Evolutionary conservation across 2,797 vertebrate species (phyloP).

Genomic region (Centropyge bicolor): DNA sequence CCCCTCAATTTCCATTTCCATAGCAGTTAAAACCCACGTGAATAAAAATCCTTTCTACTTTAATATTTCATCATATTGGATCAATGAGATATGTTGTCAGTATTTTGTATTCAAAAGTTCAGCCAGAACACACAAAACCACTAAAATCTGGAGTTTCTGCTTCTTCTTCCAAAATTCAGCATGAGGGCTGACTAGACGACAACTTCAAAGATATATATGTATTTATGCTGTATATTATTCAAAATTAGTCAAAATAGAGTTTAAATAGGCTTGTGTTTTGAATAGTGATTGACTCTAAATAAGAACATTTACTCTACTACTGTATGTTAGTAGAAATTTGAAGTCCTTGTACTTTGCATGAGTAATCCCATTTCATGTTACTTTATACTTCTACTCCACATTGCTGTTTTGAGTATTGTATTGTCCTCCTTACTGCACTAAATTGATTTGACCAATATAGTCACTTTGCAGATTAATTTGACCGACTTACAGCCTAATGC

Average conservation of each 20-base stretch:
- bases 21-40: conserved; percentile 27
- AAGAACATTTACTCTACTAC: not conserved
- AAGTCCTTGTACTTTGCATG: not conserved
- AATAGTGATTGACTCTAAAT: not conserved
- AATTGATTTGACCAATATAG: not conserved
- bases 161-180: not conserved
- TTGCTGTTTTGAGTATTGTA: too few relatives aligned
- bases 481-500: not conserved
- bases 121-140: conserved; percentile 1
- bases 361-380: not conserved
- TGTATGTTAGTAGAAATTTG: not conserved
- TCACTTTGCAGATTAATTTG: not conserved
- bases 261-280: not conserved
- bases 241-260: not conserved
- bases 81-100: not conserved
- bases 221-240: not conserved
- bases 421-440: not conserved
- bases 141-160: not conserved
- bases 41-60: not conserved
- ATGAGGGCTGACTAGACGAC: too few relatives aligned
- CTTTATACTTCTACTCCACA: not conserved
- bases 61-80: conserved; percentile 1
- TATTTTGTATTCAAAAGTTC: not conserved
- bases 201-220: not conserved
- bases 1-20: not conserved